Evolutionary conservation across 1,140 invertebrate genomes (phyloP).

Genomic region (Zophobas morio): DNA sequence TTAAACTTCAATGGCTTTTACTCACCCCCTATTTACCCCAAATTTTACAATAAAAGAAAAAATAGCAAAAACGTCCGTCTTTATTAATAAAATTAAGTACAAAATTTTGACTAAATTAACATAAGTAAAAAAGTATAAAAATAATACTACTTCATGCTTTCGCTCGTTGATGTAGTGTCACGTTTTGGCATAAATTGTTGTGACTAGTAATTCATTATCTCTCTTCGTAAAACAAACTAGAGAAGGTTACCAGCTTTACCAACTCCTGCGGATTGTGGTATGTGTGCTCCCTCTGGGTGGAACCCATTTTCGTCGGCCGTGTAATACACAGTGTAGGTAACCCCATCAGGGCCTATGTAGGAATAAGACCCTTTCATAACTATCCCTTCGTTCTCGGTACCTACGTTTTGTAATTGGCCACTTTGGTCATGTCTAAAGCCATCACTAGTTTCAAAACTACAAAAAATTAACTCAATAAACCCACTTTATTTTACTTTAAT

Average conservation of each 20-base stretch:
- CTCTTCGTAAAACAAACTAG: neutral
- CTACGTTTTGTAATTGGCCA: constrained; percentile 72
- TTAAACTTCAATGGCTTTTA: too few species aligned
- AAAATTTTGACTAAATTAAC: too few species aligned
- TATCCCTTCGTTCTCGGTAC: constrained; percentile 65
- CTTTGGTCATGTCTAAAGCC: constrained; percentile 76
- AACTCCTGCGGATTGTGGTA: constrained; percentile 71
- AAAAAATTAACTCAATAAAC: constrained; percentile 51
- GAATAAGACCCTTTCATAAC: constrained; percentile 70
- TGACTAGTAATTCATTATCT: too few species aligned
- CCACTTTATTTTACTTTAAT: neutral
- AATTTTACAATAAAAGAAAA: too few species aligned
- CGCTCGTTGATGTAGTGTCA: too few species aligned
- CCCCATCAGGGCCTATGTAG: constrained; percentile 71
- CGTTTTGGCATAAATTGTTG: too few species aligned
- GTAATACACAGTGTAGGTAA: constrained; percentile 72
- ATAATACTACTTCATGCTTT: too few species aligned
- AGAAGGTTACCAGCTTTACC: neutral
- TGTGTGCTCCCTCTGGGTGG: constrained; percentile 69
- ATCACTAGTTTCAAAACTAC: constrained; percentile 70
- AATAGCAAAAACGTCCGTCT: too few species aligned
- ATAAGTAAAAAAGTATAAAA: too few species aligned
- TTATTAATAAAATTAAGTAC: too few species aligned
- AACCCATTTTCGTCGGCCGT: constrained; percentile 73
- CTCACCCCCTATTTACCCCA: too few species aligned